A percentile compares a stretch with the other conserved stretches of the same genome.
phyloP scores from a whole-genome alignment of 1,140 invertebrate genomes.

The Orussus abietinus region DNA sequence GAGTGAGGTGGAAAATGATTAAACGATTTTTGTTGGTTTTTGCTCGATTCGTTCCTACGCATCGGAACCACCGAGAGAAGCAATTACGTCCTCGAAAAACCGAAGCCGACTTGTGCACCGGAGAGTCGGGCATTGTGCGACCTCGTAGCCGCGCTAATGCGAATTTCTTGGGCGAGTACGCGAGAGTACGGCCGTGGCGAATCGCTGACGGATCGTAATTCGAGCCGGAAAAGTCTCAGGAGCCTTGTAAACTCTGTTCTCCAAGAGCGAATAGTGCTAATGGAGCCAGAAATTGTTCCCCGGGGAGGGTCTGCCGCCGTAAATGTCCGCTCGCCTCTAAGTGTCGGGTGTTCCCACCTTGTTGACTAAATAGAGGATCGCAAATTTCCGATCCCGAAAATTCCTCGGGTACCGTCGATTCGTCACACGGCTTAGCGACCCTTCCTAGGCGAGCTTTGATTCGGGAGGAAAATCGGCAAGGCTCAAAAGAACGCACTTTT shows the following conservation, averaged over 20 bases:
- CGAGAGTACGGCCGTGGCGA: conserved; percentile 17
- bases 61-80: too few species aligned
- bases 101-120: too few species aligned
- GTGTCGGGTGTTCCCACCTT: conserved; percentile 26
- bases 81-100: too few species aligned
- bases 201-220: conserved; percentile 21
- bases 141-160: conserved; percentile 12
- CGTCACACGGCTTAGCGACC: too few species aligned
- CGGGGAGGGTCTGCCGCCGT: conserved; percentile 3
- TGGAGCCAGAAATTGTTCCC: conserved; percentile 5
- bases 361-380: conserved; percentile 42
- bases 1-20: too few species aligned
- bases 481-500: too few species aligned
- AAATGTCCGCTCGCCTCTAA: too few species aligned
- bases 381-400: conserved; percentile 24
- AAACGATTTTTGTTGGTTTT: too few species aligned
- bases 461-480: too few species aligned
- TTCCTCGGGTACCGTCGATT: neutral
- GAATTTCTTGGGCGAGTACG: conserved; percentile 1
- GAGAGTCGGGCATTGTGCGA: conserved; percentile 10
- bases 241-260: conserved; percentile 13
- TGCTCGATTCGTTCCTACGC: too few species aligned
- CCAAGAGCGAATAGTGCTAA: conserved; percentile 4
- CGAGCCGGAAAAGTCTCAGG: conserved; percentile 23
- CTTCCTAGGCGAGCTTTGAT: too few species aligned